A percentile compares a stretch with the other conserved stretches of the same genome.
phyloP scores from a whole-genome alignment of 2,797 vertebrate genomes.

The Helicolenus hilgendorfi region DNA sequence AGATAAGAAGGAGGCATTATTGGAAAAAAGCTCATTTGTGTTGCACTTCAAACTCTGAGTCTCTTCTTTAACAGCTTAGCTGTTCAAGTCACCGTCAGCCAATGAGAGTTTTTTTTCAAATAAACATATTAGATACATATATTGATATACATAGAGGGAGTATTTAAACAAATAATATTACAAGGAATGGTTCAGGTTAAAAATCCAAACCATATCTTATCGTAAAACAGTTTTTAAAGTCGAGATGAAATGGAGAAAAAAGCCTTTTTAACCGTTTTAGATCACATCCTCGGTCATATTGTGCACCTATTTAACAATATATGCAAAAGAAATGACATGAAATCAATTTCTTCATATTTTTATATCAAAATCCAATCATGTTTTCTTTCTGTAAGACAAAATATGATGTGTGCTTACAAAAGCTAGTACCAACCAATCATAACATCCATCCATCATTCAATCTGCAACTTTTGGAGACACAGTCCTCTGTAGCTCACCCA shows the following conservation, averaged over 20 bases:
- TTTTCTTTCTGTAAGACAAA: no score
- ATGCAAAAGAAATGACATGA: no score
- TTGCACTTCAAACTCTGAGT: background rate
- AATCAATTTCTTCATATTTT: no score
- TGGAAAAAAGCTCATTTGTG: background rate
- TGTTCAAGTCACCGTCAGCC: background rate
- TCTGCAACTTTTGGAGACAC: background rate
- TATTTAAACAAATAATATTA: background rate
- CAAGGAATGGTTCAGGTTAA: no score
- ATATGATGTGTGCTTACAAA: no score
- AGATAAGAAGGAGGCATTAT: background rate
- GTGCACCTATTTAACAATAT: no score
- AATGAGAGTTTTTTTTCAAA: background rate
- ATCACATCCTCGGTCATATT: rapidly evolving
- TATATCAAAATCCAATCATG: no score
- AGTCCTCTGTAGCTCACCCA: background rate
- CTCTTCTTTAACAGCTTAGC: background rate
- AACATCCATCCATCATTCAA: no score
- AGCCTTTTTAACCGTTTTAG: no score
- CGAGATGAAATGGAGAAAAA: no score
- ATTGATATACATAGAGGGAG: background rate
- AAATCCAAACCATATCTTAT: background rate
- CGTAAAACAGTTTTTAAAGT: background rate
- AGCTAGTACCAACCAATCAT: no score
- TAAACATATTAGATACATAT: background rate